These are phyloP conservation scores for Amphipyra tragopoginis DNA, from an alignment of 2,888 invertebrate species.

Conservation along the genomic window DNA sequence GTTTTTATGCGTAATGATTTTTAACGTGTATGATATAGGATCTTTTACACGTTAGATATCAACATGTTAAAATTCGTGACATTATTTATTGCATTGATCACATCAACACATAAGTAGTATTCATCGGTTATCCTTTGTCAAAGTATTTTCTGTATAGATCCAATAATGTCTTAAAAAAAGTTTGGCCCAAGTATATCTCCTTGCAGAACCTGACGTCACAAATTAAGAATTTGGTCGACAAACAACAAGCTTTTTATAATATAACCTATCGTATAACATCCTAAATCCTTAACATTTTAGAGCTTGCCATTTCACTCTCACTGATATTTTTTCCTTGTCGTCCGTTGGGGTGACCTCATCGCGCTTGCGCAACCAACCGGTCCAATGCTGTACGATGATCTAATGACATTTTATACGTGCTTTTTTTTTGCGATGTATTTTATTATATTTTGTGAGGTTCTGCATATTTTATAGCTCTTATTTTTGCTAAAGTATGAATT, in stretches of 20 bases:
- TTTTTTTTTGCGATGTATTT: constrained; percentile 31
- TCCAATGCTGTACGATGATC: constrained; percentile 42
- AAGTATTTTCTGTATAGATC: background rate
- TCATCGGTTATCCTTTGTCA: no score
- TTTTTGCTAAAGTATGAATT: background rate
- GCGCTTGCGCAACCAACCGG: constrained; percentile 55
- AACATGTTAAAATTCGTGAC: background rate
- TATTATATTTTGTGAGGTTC: constrained; percentile 13
- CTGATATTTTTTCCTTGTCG: constrained; percentile 35
- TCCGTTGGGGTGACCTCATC: constrained; percentile 50
- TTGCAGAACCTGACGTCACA: background rate
- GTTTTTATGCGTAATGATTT: constrained; percentile 4
- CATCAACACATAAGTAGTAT: no score
- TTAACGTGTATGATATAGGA: background rate
- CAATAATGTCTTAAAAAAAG: background rate
- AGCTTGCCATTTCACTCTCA: constrained; percentile 40
- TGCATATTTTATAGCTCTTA: constrained; percentile 13
- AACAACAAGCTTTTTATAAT: background rate
- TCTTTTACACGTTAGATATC: background rate
- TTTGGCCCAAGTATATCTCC: background rate
- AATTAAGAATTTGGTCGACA: background rate
- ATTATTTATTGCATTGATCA: no score
- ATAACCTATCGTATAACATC: constrained; percentile 3
- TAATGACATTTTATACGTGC: constrained; percentile 52
- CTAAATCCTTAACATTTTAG: constrained; percentile 16